Evolutionary conservation across 2,113 vertebrate species (phyloP).

Genomic region (Syngnathoides biaculeatus): DNA sequence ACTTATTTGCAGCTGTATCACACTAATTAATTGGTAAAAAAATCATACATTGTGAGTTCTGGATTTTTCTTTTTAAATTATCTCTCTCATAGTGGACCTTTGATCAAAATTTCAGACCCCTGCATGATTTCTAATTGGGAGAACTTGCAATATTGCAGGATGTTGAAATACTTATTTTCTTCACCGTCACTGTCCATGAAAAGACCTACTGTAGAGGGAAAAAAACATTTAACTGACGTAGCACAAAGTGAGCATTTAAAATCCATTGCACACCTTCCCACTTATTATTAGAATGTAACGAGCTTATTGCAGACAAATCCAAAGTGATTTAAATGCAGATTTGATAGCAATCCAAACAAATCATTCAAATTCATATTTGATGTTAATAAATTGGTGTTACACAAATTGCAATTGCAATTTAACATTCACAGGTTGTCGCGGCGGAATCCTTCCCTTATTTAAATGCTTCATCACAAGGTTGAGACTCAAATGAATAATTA

Average conservation of each 20-base stretch:
- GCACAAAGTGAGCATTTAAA: neutral
- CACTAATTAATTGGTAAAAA: too few relatives aligned
- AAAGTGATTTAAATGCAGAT: neutral
- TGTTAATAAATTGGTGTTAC: neutral
- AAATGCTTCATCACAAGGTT: conserved; percentile 16
- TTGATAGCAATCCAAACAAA: neutral
- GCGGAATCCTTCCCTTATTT: neutral
- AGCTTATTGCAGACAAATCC: neutral
- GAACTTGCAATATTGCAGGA: too few relatives aligned
- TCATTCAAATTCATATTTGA: neutral
- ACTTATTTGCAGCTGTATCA: too few relatives aligned
- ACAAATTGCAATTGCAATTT: neutral
- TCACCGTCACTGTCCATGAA: neutral
- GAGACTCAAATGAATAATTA: neutral
- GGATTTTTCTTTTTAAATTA: too few relatives aligned
- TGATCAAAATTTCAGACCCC: too few relatives aligned
- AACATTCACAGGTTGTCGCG: neutral
- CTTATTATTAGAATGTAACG: neutral
- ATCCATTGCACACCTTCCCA: neutral
- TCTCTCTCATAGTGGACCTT: too few relatives aligned
- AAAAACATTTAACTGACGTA: neutral
- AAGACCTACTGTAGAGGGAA: neutral
- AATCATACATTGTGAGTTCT: too few relatives aligned
- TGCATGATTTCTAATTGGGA: too few relatives aligned
- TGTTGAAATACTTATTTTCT: too few relatives aligned